These are phyloP conservation scores for Drosophila triauraria DNA, from an alignment of 1,140 invertebrate species.

Conservation along the genomic window DNA sequence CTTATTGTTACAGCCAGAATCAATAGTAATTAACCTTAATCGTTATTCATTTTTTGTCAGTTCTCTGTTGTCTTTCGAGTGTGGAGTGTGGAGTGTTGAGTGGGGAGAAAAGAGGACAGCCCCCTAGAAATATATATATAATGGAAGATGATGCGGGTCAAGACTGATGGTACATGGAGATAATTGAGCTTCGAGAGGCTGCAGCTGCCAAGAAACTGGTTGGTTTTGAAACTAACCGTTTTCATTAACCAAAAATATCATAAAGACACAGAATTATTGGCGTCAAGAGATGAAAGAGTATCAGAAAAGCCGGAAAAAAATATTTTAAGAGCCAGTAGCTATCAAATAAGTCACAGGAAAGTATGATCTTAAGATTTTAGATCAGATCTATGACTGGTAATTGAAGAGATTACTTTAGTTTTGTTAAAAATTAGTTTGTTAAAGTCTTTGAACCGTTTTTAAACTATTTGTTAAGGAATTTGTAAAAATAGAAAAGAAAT, in stretches of 20 bases:
- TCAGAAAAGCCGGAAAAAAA: not conserved
- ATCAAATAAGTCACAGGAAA: not conserved
- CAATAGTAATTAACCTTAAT: constrained; percentile 83
- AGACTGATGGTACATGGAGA: constrained; percentile 21
- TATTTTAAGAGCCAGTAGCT: too few relatives aligned
- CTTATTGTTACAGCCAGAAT: constrained; percentile 64
- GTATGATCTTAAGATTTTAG: not conserved
- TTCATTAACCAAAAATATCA: not conserved
- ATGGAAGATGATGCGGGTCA: constrained; percentile 48
- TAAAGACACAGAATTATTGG: not conserved
- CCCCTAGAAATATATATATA: constrained; percentile 28
- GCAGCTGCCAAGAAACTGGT: constrained; percentile 27
- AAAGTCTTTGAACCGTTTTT: too few relatives aligned
- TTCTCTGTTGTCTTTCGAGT: constrained; percentile 44
- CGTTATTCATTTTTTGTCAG: constrained; percentile 55
- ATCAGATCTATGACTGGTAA: too few relatives aligned
- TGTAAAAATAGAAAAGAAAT: not conserved
- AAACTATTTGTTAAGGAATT: too few relatives aligned
- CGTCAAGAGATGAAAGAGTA: not conserved
- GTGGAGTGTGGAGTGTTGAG: constrained; percentile 40
- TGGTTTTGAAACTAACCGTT: constrained; percentile 2
- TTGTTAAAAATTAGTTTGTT: not conserved
- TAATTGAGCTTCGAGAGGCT: constrained; percentile 38
- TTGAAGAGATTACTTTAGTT: not conserved
- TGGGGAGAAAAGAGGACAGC: constrained; percentile 26